Base-by-base conservation (phyloP, 2,888 invertebrate species). In the Osmoderma eremita region DNA sequence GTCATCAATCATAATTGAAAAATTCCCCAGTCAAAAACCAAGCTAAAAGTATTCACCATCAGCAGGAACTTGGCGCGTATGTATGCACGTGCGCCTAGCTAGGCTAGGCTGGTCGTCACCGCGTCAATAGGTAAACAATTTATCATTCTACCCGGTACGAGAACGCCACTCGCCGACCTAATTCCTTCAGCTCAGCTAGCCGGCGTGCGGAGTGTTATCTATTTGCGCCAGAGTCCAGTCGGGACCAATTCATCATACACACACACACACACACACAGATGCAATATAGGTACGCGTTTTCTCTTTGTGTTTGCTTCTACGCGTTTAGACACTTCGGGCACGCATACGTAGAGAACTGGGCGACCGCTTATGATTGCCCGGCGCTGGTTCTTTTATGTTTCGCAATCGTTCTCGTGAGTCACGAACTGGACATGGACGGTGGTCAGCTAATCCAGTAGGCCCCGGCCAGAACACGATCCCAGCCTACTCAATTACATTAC, bases 371-470 rank as follows among this genome's bases (percentile, higher is more conserved):
- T 30, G 30, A 30, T 30, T 8, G 5, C 30, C 6, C 5, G 24
- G 13, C 15, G 39, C 24, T 53, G 38, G 53, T 38, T 53, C 56
- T 54, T 70, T 67, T 62, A 63, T 56, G 58, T 61, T 61, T 61
- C 48, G 58, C 65, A 65, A 68, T 63, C 62, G 71, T 66, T 63
- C 68, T 70, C 72, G 70, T 74, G 74, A 73, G 73, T 74, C 73
- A 74, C 56, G 68, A 66, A 67, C 67, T 68, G 70, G 71, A 72
- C 67, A 69, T 69, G 70, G 71, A 69, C 70, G 70, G 69, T 70
- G 77, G 77, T 76, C 76, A 77, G 71, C 72, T 77, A 77, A 77
- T 77, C 77, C 75, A 68, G 72, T 54, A 72, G 68, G 71, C 68
- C 70, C 70, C 72, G 71, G 72, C 70, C 71, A 58, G 73, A 74